Conservation (phyloP, 2,888 invertebrate genomes). For the Cheilosia soror region DNA sequence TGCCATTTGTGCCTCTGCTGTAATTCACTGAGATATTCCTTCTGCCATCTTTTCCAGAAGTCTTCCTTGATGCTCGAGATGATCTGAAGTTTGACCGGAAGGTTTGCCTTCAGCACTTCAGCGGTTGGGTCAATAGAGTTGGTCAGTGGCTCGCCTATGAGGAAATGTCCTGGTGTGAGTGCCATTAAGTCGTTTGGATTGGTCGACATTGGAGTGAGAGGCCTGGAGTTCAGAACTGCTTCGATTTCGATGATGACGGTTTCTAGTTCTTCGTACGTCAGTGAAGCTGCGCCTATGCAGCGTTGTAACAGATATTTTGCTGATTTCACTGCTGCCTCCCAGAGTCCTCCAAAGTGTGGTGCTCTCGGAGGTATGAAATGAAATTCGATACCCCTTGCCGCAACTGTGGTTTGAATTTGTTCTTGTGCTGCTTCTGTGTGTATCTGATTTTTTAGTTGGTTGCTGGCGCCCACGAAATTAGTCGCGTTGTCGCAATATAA, state of each 20-base stretch:
- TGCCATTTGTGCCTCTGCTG: not conserved
- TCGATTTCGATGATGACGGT: not conserved
- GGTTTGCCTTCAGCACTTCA: not conserved
- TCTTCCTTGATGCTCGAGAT: not conserved
- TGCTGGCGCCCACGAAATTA: not conserved
- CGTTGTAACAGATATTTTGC: not conserved
- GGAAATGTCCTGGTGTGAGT: not conserved
- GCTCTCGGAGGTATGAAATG: not conserved
- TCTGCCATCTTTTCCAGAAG: not conserved
- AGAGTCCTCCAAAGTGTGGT: not conserved
- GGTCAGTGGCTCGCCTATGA: not conserved
- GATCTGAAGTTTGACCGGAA: not conserved
- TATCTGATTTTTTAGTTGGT: not conserved
- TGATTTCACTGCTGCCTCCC: not conserved
- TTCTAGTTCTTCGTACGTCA: not conserved
- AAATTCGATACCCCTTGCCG: not conserved
- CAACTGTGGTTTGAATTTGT: not conserved
- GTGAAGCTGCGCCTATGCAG: not conserved
- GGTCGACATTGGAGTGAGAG: not conserved
- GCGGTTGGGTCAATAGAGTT: not conserved
- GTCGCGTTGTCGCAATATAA: constrained; percentile 7
- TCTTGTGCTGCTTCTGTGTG: not conserved
- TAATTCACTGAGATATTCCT: not conserved
- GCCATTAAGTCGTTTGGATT: not conserved
- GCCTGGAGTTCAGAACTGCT: not conserved